These are phyloP conservation scores for Lordiphosa stackelbergi DNA, from an alignment of 1,140 invertebrate species.

Conservation along the genomic window DNA sequence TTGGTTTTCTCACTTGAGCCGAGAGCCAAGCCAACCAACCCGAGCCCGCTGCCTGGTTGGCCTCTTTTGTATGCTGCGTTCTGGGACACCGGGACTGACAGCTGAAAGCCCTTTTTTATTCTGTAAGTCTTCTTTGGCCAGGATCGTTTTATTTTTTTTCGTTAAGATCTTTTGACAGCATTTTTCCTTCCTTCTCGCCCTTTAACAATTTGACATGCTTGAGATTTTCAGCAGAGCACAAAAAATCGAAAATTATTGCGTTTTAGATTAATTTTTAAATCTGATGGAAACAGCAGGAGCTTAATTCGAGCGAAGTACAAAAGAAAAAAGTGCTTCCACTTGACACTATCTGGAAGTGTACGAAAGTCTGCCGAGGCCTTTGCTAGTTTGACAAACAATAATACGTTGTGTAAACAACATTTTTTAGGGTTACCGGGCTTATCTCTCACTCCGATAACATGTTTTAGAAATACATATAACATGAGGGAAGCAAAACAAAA, in stretches of 20 bases:
- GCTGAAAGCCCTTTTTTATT: slow-evolving; percentile 31
- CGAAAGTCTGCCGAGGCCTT: slow-evolving; percentile 7
- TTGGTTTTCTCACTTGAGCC: slow-evolving; percentile 71
- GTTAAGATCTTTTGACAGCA: slow-evolving; percentile 66
- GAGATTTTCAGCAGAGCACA: slow-evolving; percentile 60
- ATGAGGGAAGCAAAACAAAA: slow-evolving; percentile 27
- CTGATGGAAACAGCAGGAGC: slow-evolving; percentile 34
- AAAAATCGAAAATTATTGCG: slow-evolving; percentile 68
- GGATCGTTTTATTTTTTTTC: slow-evolving; percentile 59
- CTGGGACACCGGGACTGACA: slow-evolving; percentile 29
- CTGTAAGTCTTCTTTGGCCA: slow-evolving; percentile 36
- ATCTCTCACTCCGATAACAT: slow-evolving; percentile 31
- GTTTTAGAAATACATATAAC: slow-evolving; percentile 16
- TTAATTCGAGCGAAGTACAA: slow-evolving; percentile 35
- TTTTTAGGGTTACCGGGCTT: slow-evolving; percentile 33
- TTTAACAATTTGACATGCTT: slow-evolving; percentile 69
- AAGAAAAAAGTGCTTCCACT: slow-evolving; percentile 16
- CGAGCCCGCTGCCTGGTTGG: slow-evolving; percentile 21
- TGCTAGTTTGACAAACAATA: slow-evolving; percentile 33
- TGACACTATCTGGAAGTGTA: slow-evolving; percentile 25
- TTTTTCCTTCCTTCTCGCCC: slow-evolving; percentile 29
- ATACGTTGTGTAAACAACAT: slow-evolving; percentile 1
- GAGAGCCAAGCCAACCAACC: slow-evolving; percentile 14
- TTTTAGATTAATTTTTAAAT: slow-evolving; percentile 62
- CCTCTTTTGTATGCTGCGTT: slow-evolving; percentile 34